Evolutionary conservation across 2,888 invertebrate species (phyloP).

Genomic region (Esperia sulphurella): DNA sequence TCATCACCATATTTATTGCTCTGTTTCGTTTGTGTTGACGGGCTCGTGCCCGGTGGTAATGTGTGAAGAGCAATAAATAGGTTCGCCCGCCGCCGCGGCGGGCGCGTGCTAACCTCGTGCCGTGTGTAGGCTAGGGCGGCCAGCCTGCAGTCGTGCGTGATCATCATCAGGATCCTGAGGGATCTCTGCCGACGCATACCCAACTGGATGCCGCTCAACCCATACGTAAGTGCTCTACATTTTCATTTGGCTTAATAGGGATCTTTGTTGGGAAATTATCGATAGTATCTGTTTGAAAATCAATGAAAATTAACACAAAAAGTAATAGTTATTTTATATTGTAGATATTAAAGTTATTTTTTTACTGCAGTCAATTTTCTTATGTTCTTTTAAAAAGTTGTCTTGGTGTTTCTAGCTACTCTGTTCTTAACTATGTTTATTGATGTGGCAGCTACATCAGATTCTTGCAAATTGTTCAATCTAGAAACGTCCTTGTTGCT

Average conservation of each 20-base stretch:
- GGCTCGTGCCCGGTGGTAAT: background rate
- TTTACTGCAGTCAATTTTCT: too few relatives aligned
- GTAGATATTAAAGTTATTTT: too few relatives aligned
- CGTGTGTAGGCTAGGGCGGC: slow-evolving; percentile 93
- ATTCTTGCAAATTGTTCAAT: too few relatives aligned
- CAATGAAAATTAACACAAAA: too few relatives aligned
- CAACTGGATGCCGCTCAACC: slow-evolving; percentile 95
- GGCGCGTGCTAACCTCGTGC: background rate
- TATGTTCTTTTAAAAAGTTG: too few relatives aligned
- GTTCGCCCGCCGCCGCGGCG: slow-evolving; percentile 10
- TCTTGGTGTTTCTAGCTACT: too few relatives aligned
- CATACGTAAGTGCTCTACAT: slow-evolving; percentile 86
- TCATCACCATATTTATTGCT: slow-evolving; percentile 42
- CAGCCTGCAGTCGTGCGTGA: slow-evolving; percentile 96
- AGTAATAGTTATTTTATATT: too few relatives aligned
- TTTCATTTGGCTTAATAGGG: background rate
- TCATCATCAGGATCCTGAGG: slow-evolving; percentile 96
- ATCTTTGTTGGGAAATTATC: too few relatives aligned
- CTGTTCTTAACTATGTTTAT: too few relatives aligned
- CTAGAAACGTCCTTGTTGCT: too few relatives aligned
- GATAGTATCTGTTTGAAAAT: too few relatives aligned
- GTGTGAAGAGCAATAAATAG: slow-evolving; percentile 36
- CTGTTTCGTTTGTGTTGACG: slow-evolving; percentile 21
- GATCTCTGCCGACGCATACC: slow-evolving; percentile 97
- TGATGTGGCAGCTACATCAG: too few relatives aligned